Base-by-base conservation (phyloP, 2,888 invertebrate genomes). In the Amblyjoppa proteus region DNA sequence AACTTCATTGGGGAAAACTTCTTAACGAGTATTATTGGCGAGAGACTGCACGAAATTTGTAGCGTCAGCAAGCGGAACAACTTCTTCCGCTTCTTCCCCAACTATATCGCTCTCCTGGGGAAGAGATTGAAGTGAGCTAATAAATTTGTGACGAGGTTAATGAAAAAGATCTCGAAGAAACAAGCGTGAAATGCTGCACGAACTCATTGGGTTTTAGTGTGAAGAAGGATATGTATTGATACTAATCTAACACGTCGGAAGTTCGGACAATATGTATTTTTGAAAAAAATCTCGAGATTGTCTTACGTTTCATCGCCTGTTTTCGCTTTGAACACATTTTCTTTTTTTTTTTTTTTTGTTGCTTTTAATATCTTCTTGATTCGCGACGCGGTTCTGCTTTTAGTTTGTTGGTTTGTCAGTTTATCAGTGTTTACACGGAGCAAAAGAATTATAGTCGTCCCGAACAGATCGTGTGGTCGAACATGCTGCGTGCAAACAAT, bases 1-100 rank as follows among this genome's bases (percentile, higher is more conserved):
- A 11, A 49, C 51, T 28, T 9, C 56, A 41, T 66, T 31, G 58
- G 56, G 51, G 73, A 74, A 25, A 74, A 31, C 28, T n/a, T n/a
- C 28, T 64, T 66, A 66, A 79, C 61, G 68, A 83, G 61, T 56
- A 77, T 82, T 71, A 82, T 77, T 58, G 73, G 71, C n/a, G 51
- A 75, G 34, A 25, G 51, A 25, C 25, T 34, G 20, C 75, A 64
- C 20, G 25, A 70, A 20, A 64, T 20, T 53, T 74, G 49, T 49
- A 49, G 38, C 9, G 38, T 11, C 51, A 38, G 25, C 56, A 41
- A 78, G 28, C 45, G 28, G 38, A 20, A 31, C 64, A 56, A 13
- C 38, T 20, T 71, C 56, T 51, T 56, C 56, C 9, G 38, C 38
- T 9, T 38, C 38, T 38, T 9, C 9, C 38, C 9, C 9, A 38